A percentile compares a stretch with the other conserved stretches of the same genome.
Conservation (phyloP, 2,888 invertebrate species). For the Palloptera scutellata region DNA sequence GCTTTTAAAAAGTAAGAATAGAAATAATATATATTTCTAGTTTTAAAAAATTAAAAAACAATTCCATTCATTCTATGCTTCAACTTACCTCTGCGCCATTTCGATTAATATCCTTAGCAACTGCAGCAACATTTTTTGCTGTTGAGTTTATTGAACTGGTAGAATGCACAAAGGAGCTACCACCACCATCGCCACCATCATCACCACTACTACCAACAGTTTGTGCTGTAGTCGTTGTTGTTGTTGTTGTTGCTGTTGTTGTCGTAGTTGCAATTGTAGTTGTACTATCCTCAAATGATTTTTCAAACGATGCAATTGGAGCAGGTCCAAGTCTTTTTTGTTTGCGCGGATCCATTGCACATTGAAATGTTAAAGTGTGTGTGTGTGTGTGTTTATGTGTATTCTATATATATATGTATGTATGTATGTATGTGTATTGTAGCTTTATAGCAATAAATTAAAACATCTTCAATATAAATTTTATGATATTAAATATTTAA, state of each 20-base stretch:
- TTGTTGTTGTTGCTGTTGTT: conserved; percentile 23
- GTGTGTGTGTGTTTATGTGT: not conserved
- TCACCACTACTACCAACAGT: conserved; percentile 18
- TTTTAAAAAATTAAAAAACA: not conserved
- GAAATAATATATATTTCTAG: no score
- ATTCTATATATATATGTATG: no score
- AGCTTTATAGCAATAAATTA: conserved; percentile 5
- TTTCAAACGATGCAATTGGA: conserved; percentile 92
- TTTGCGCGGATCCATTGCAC: conserved; percentile 57
- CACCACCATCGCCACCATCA: not conserved
- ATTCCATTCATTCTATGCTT: not conserved
- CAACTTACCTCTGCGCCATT: conserved; percentile 31
- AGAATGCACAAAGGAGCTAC: not conserved
- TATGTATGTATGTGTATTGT: no score
- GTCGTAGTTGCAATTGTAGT: conserved; percentile 33
- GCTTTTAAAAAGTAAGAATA: no score
- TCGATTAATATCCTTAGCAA: conserved; percentile 28
- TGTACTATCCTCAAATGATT: conserved; percentile 61
- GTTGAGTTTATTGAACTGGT: conserved; percentile 1
- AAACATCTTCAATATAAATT: conserved; percentile 14
- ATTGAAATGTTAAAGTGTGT: not conserved
- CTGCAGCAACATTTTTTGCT: not conserved
- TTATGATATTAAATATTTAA: not conserved
- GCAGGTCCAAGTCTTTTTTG: conserved; percentile 90
- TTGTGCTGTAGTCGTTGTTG: conserved; percentile 27